Base-by-base conservation (phyloP, 2,888 invertebrate genomes). In the Platynereis dumerilii region DNA sequence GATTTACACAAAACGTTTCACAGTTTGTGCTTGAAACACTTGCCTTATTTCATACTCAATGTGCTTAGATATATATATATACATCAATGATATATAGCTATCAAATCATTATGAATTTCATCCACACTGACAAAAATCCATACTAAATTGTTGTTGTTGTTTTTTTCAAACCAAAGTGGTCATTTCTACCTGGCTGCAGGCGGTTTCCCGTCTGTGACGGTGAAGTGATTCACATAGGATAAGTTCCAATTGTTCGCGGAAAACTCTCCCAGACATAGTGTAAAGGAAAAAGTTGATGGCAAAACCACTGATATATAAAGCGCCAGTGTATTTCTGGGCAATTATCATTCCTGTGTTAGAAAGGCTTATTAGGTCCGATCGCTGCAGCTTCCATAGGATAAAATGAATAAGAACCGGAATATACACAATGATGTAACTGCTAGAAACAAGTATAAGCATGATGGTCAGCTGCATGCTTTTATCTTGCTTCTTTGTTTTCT, bases 281-380 rank as follows among this genome's bases (percentile, higher is more conserved):
- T 72, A 74, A 29, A 74, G 69, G 60, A 74, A 74, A 54, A 74
- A 74, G 67, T 74, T 74, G 64, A 70, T 72, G 27, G 74, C 71
- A 48, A 74, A 74, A 1, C 72, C 74, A 5, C 66, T 61, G 24
- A 74, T 65, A 66, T 72, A 72, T 28, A 74, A 58, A 17, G 68
- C 42, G 34, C 64, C 39, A 3, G 73, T 67, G 58, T 70, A 74
- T 66, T 71, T 69, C 28, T 60, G 57, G 7, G 64, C 55, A 20
- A 72, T 66, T 10, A 15, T 26, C 29, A 70, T 28, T 2, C 26
- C 34, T 1, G 60, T 57, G 24, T 53, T 54, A 26, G 34, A 2
- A 7, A 64, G 27, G 7, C 10, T 17, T n/a, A 69, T 57, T 29
- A 59, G 39, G 2, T 63, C 22, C 5, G 45, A 53, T 3, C 62